A percentile compares a stretch with the other conserved stretches of the same genome.
Conservation (phyloP, 2,113 vertebrate genomes). For the Siniperca chuatsi region DNA sequence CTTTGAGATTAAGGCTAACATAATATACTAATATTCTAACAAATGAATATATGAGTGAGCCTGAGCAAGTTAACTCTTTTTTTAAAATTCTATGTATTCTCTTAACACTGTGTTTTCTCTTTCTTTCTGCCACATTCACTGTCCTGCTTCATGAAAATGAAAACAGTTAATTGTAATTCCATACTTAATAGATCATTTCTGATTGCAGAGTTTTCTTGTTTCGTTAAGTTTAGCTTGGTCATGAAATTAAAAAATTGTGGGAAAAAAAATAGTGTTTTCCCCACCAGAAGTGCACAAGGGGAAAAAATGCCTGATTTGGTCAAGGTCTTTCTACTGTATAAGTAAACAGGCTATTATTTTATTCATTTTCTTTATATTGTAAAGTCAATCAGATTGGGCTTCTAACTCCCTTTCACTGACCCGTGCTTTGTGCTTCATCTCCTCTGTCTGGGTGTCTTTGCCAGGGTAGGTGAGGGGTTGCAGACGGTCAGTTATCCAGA, state of each 20-base stretch:
- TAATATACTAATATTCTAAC: neutral
- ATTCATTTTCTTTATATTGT: neutral
- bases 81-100: too few species aligned
- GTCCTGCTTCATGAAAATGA: too few species aligned
- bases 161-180: neutral
- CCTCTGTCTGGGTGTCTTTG: constrained; percentile 27
- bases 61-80: neutral
- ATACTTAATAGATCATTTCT: too few species aligned
- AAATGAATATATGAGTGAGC: neutral
- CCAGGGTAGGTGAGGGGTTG: constrained; percentile 14
- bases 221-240: neutral
- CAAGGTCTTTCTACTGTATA: too few species aligned
- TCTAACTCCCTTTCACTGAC: constrained; percentile 47
- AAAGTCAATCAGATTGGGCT: neutral
- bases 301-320: neutral
- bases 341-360: neutral
- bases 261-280: neutral
- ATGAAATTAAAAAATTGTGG: neutral
- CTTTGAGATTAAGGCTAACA: neutral
- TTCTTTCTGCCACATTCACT: too few species aligned
- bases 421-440: constrained; percentile 67
- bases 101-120: too few species aligned
- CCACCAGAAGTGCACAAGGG: neutral
- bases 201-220: neutral
- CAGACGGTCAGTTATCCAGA: constrained; percentile 67